phyloP scores from a whole-genome alignment of 2,888 invertebrate species.

The Synanthedon myopaeformis region DNA sequence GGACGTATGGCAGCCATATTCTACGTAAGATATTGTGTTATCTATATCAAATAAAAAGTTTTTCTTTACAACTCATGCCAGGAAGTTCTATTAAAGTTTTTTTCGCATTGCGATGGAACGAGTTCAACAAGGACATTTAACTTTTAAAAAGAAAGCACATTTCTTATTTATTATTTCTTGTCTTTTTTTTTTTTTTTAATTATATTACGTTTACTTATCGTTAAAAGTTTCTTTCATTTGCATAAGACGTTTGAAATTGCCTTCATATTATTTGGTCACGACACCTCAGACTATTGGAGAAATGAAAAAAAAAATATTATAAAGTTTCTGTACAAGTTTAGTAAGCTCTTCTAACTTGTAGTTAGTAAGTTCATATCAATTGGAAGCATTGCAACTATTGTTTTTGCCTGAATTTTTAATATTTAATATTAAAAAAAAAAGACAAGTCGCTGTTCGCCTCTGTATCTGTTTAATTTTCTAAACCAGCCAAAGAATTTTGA shows the following conservation, averaged over 20 bases:
- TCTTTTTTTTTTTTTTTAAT: neutral
- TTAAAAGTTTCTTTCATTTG: neutral
- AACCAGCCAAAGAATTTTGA: too few relatives aligned
- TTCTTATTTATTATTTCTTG: neutral
- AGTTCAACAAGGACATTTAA: neutral
- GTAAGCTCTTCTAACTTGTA: too few relatives aligned
- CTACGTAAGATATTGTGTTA: too few relatives aligned
- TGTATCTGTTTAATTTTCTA: too few relatives aligned
- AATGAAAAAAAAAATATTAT: too few relatives aligned
- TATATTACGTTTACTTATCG: neutral
- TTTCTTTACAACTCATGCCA: neutral
- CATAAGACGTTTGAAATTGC: neutral
- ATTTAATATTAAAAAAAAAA: too few relatives aligned
- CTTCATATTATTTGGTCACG: slow-evolving; percentile 28
- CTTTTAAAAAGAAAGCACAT: neutral
- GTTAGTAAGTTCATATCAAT: too few relatives aligned
- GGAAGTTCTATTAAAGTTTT: neutral
- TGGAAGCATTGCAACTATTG: too few relatives aligned
- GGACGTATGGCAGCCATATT: too few relatives aligned
- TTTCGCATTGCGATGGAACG: neutral
- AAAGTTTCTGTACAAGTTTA: too few relatives aligned
- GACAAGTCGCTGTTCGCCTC: too few relatives aligned
- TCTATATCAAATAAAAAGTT: neutral
- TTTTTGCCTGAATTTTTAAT: too few relatives aligned
- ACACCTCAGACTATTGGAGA: slow-evolving; percentile 3